Base-by-base conservation (phyloP, 2,888 invertebrate genomes). In the Nemoura dubitans region DNA sequence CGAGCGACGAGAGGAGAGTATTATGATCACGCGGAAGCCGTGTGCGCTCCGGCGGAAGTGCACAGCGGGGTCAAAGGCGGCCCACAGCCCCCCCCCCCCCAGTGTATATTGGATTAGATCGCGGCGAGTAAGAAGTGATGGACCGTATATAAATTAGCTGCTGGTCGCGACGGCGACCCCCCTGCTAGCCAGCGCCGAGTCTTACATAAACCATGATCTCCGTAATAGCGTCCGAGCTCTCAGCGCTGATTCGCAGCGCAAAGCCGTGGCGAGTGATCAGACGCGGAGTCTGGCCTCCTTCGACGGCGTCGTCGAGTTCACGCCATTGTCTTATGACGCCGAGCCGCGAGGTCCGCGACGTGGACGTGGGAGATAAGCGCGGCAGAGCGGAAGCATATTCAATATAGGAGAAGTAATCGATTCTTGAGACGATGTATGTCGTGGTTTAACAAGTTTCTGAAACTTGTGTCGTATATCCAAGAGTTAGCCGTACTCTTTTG, bases 241-340 rank as follows among this genome's bases (percentile, higher is more conserved):
- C 59, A 21, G 59, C 59, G 59, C 59, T 59, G 59, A 59, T 59
- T 59, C 59, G 59, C n/a, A n/a, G n/a, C n/a, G n/a, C n/a, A n/a
- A n/a, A n/a, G n/a, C n/a, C n/a, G 59, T 21, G 59, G 21, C 16
- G 59, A 59, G 59, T 7, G 59, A 59, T 59, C 59, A 59, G 59
- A 59, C 14, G n/a, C n/a, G n/a, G n/a, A n/a, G n/a, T n/a, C n/a
- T n/a, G n/a, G n/a, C n/a, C n/a, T n/a, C n/a, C n/a, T n/a, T n/a
- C n/a, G 21, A 59, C 14, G 59, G 59, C 59, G 59, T 10, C 59
- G 59, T 59, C 59, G 59, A 59, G 36, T 36, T 36, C 5, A 36
- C 59, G 3, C 59, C 59, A 59, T 59, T 59, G 59, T 59, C 14
- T 59, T 21, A 59, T 3, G 6, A 2, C 59, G 59, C 1, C 59